Evolutionary conservation across 1,140 invertebrate genomes (phyloP).

Genomic region (Eupristina koningsbergeri): DNA sequence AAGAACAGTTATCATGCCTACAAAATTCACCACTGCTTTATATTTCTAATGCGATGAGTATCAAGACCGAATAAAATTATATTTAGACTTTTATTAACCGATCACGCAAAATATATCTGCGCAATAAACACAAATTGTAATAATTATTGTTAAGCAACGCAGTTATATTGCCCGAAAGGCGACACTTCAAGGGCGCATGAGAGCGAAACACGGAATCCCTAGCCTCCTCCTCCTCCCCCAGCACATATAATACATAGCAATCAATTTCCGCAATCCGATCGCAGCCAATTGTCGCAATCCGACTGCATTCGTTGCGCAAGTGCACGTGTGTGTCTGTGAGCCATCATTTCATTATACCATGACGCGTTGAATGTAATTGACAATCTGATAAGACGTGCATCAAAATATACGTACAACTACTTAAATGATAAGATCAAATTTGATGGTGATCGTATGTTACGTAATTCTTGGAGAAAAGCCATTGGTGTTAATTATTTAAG

Average conservation of each 20-base stretch:
- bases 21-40: neutral
- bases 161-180: neutral
- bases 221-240: too few relatives aligned
- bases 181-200: neutral
- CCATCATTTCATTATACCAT: neutral
- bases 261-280: constrained; percentile 46
- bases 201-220: neutral
- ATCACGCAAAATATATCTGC: neutral
- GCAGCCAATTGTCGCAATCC: constrained; percentile 37
- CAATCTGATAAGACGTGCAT: constrained; percentile 22
- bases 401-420: neutral
- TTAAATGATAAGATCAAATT: neutral
- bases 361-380: neutral
- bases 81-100: neutral
- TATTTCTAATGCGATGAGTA: neutral
- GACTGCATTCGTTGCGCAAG: neutral
- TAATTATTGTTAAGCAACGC: constrained; percentile 16
- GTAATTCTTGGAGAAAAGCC: neutral
- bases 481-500: neutral
- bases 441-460: neutral
- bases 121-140: neutral
- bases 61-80: neutral
- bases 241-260: constrained; percentile 19
- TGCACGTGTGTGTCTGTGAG: neutral
- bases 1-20: too few relatives aligned